Base-by-base conservation (phyloP, 2,113 vertebrate genomes). In the Carlito syrichta region DNA sequence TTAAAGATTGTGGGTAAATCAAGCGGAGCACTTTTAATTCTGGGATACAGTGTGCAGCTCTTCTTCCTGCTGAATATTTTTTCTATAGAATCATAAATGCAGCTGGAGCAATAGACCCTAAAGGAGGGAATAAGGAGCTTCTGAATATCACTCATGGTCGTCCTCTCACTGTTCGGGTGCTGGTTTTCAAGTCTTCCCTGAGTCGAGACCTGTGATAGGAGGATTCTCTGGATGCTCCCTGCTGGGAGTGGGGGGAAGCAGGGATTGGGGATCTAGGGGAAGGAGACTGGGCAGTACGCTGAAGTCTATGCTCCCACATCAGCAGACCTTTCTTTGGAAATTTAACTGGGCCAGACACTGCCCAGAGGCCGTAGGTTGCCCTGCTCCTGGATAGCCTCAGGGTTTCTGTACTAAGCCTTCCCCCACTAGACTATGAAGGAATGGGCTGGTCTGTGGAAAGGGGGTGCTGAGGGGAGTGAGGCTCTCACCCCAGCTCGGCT, bases 61-160 rank as follows among this genome's bases (percentile, higher is more conserved):
- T 7, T 14, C 6, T 17, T 52, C 25, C 23, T 9, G 40, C 3
- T 1, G 19, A 2, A 1, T 3, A 0, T 38, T 25, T 27, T 38
- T 22, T 52, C 22, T 68, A 0, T 4, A 30, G 84, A 12, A 3
- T 25, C 30, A 0, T 0, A 25, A 3, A 0, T 1, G 4, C 20
- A 0, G 10, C 5, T 16, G 6, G 19, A 30, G 43, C 20, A 0
- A 4, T 3, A 22, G 35, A 6, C 4, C 9, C 40, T 13, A 0
- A 19, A 13, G 14, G 62, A 6, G 16, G 40, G 54, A 16, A 17
- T 3, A 2, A 22, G 48, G 52, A 0, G 35, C 27, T n/a, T 3
- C 9, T 2, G 22, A 10, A n/a, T 20, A 11, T 43, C 10, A 2
- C 10, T 35, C 6, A 6, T 1, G 3, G 38, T 16, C 48, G 23